Percentiles rank a stretch among this genome's conserved stretches.
These are phyloP conservation scores for Stichopus chloronotus DNA, from an alignment of 35 echinoderm and acorn worm species.

Conservation along the genomic window DNA sequence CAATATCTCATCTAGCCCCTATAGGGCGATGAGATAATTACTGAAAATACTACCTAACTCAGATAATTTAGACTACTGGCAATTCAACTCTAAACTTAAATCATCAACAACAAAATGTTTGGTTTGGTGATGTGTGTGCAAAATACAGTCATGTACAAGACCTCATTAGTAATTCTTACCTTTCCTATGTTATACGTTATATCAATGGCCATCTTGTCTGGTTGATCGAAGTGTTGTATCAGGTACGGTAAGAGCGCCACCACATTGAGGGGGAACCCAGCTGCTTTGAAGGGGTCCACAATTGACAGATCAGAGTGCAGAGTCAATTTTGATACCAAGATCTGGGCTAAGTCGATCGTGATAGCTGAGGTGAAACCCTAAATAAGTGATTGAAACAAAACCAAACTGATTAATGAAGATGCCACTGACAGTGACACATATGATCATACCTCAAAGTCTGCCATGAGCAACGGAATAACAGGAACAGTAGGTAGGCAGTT, in stretches of 20 bases:
- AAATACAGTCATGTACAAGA: no score
- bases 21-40: no score
- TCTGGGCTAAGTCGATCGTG: slow-evolving; percentile 87
- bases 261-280: slow-evolving; percentile 96
- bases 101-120: no score
- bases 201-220: slow-evolving; percentile 84
- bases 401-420: neutral
- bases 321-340: slow-evolving; percentile 88
- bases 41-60: no score
- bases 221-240: slow-evolving; percentile 89
- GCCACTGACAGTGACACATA: no score
- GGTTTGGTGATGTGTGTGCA: no score
- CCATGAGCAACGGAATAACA: neutral
- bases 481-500: neutral
- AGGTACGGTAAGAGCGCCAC: slow-evolving; percentile 95
- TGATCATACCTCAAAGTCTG: neutral
- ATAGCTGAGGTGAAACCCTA: slow-evolving; percentile 94
- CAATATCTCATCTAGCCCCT: no score
- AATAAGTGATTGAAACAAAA: slow-evolving; percentile 24
- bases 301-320: slow-evolving; percentile 70
- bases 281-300: slow-evolving; percentile 84
- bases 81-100: no score
- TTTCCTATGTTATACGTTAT: slow-evolving; percentile 87
- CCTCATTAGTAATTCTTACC: slow-evolving; percentile 42
- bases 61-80: no score